phyloP scores from a whole-genome alignment of 2,888 invertebrate species.

The Halocaridina rubra region DNA sequence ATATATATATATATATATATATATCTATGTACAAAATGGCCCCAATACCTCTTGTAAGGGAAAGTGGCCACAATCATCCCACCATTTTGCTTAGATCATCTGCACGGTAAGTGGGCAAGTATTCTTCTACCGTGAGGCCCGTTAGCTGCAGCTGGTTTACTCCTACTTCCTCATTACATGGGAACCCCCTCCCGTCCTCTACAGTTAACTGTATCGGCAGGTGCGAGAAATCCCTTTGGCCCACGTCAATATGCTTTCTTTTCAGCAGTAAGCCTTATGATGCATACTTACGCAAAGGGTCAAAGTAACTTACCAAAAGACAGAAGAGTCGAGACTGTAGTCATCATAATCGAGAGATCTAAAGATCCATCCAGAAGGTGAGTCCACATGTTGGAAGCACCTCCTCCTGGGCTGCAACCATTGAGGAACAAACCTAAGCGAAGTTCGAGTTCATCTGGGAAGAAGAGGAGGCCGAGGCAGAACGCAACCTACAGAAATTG shows the following conservation, averaged over 20 bases:
- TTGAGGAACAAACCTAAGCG: slow-evolving; percentile 89
- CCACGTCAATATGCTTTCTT: too few relatives aligned
- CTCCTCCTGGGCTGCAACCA: slow-evolving; percentile 92
- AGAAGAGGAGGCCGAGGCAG: slow-evolving; percentile 76
- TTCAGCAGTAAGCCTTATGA: too few relatives aligned
- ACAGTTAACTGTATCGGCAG: too few relatives aligned
- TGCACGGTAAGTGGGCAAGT: not conserved
- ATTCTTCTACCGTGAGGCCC: too few relatives aligned
- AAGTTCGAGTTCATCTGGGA: slow-evolving; percentile 77
- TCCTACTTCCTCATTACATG: not conserved
- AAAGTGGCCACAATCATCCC: not conserved
- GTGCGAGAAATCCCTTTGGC: too few relatives aligned
- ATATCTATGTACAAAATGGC: not conserved
- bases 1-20: not conserved
- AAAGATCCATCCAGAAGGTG: slow-evolving; percentile 91
- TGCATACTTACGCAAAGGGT: too few relatives aligned
- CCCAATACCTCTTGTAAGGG: not conserved
- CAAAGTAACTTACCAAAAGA: slow-evolving; percentile 78
- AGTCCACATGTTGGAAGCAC: slow-evolving; percentile 97
- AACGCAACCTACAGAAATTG: slow-evolving; percentile 23
- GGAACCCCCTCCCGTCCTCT: too few relatives aligned
- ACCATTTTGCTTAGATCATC: not conserved
- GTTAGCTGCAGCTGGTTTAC: too few relatives aligned
- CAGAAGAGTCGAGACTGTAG: slow-evolving; percentile 86
- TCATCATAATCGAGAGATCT: slow-evolving; percentile 94